phyloP scores from a whole-genome alignment of 2,888 invertebrate species.

The Coleophora deauratella region DNA sequence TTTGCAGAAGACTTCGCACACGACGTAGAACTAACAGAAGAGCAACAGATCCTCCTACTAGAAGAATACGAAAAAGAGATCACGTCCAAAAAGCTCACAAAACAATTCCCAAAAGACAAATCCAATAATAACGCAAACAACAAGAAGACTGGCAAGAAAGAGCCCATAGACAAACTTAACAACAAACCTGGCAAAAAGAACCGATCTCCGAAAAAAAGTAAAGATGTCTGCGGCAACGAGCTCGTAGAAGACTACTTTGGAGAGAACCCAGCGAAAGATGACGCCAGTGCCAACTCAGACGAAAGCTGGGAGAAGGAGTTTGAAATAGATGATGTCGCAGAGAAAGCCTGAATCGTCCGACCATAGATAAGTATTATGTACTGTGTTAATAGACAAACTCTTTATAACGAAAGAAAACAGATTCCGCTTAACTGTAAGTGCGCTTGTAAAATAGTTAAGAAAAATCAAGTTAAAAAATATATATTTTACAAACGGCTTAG shows the following conservation, averaged over 20 bases:
- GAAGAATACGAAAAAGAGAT: conserved; percentile 81
- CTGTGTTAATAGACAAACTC: too few species aligned
- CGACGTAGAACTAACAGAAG: conserved; percentile 80
- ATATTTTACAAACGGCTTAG: too few species aligned
- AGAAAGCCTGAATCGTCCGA: conserved; percentile 42
- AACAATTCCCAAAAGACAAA: conserved; percentile 39
- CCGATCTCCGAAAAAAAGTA: conserved; percentile 48
- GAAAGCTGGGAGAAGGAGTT: conserved; percentile 78
- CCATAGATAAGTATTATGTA: conserved; percentile 17
- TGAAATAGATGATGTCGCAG: conserved; percentile 61
- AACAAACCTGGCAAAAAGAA: conserved; percentile 35
- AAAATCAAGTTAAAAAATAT: too few species aligned
- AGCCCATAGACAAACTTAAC: conserved; percentile 12
- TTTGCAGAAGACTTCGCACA: conserved; percentile 77
- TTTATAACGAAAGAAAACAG: neutral
- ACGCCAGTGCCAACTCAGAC: conserved; percentile 67
- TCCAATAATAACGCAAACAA: conserved; percentile 46
- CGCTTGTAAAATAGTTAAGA: too few species aligned
- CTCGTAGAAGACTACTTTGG: conserved; percentile 72
- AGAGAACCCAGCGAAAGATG: conserved; percentile 58
- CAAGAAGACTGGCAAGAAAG: conserved; percentile 31
- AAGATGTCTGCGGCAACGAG: conserved; percentile 64
- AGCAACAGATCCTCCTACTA: conserved; percentile 78
- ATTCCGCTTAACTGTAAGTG: too few species aligned
- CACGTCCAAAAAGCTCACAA: conserved; percentile 50